phyloP scores from a whole-genome alignment of 2,113 vertebrate genomes.

The Poeciliopsis occidentalis region DNA sequence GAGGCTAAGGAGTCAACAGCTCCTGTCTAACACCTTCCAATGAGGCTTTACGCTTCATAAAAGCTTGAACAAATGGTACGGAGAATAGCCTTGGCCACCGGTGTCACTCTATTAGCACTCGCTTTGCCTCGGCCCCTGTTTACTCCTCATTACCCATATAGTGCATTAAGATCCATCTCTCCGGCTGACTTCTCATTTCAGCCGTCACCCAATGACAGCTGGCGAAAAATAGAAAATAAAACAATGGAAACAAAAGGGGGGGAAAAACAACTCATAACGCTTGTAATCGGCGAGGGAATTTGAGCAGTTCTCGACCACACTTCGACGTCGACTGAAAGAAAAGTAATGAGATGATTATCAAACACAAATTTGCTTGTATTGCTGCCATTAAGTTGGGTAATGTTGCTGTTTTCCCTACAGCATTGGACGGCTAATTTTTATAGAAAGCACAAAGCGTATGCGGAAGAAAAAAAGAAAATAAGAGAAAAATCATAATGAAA shows the following conservation, averaged over 20 bases:
- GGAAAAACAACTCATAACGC: slow-evolving; percentile 11
- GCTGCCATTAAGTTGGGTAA: slow-evolving; percentile 66
- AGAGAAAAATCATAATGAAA: slow-evolving; percentile 10
- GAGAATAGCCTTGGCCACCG: slow-evolving; percentile 52
- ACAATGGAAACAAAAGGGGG: not conserved
- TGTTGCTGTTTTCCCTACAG: slow-evolving; percentile 62
- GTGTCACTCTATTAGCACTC: slow-evolving; percentile 47
- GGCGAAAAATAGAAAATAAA: slow-evolving; percentile 50
- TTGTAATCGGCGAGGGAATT: not conserved
- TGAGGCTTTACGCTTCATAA: slow-evolving; percentile 55
- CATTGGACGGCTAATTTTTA: slow-evolving; percentile 44
- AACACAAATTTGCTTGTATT: slow-evolving; percentile 33
- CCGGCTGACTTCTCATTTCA: slow-evolving; percentile 35
- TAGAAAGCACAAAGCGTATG: slow-evolving; percentile 17
- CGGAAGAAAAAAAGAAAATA: slow-evolving; percentile 2
- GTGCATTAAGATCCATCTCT: slow-evolving; percentile 65
- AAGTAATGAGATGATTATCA: slow-evolving; percentile 71
- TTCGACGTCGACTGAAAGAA: slow-evolving; percentile 54
- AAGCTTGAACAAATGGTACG: slow-evolving; percentile 59
- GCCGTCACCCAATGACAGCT: slow-evolving; percentile 23
- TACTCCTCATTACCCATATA: slow-evolving; percentile 67
- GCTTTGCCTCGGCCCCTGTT: slow-evolving; percentile 40
- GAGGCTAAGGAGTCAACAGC: slow-evolving; percentile 39
- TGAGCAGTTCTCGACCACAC: slow-evolving; percentile 1
- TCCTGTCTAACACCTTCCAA: slow-evolving; percentile 45